Conservation (phyloP, 92 coral and sea anemone genomes). For the Pocillopora grandis region DNA sequence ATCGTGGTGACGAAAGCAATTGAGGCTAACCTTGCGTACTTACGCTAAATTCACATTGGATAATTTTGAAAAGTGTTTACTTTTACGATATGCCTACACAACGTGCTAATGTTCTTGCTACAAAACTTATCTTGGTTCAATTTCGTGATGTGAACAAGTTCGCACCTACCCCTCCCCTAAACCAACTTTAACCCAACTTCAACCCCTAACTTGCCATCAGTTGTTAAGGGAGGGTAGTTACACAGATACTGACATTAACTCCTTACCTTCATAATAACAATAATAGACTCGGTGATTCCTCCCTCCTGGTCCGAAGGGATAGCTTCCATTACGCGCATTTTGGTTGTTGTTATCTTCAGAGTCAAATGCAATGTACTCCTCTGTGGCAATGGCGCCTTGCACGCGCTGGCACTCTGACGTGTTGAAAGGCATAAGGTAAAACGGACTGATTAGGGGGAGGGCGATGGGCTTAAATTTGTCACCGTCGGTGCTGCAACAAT, state of each 20-base stretch:
- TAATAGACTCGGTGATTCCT: constrained; percentile 13
- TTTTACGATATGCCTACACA: no score
- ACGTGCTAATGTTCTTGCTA: no score
- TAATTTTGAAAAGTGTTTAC: background rate
- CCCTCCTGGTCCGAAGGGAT: constrained; percentile 32
- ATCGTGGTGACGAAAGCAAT: background rate
- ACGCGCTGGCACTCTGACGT: constrained; percentile 55
- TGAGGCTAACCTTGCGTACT: background rate
- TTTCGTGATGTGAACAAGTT: no score
- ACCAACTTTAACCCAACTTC: no score
- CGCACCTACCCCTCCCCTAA: no score
- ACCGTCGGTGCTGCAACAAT: constrained; percentile 54
- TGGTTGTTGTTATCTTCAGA: constrained; percentile 36
- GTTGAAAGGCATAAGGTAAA: constrained; percentile 42
- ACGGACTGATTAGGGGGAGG: constrained; percentile 50
- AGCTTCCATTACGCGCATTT: constrained; percentile 25
- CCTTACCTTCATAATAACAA: constrained; percentile 40
- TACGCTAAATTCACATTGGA: background rate
- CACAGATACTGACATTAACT: no score
- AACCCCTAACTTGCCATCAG: no score
- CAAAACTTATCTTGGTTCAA: no score
- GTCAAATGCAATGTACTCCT: constrained; percentile 51
- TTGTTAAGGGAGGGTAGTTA: no score
- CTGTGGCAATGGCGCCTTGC: constrained; percentile 44
- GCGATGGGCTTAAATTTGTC: constrained; percentile 33